Conservation (phyloP, 2,888 invertebrate genomes). For the Lepidochitona cinerea region DNA sequence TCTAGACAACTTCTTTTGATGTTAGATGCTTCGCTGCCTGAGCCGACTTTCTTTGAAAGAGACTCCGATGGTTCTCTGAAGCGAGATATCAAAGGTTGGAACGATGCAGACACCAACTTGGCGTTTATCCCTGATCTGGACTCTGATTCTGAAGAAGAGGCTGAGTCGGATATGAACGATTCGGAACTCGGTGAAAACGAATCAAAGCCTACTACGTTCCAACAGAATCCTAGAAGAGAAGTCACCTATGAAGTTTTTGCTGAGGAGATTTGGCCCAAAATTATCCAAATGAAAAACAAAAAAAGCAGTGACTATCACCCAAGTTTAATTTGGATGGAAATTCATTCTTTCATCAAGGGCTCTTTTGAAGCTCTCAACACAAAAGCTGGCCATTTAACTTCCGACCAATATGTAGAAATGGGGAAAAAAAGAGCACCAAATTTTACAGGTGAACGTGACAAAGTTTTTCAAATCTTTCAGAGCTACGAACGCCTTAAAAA, state of each 20-base stretch:
- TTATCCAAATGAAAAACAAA: constrained; percentile 33
- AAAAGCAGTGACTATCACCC: constrained; percentile 45
- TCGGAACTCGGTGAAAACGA: constrained; percentile 32
- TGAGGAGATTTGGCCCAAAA: constrained; percentile 51
- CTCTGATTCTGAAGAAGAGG: constrained; percentile 43
- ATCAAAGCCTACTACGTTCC: neutral
- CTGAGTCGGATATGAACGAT: constrained; percentile 22
- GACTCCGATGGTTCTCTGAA: constrained; percentile 51
- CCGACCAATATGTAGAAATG: constrained; percentile 43
- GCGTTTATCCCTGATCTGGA: constrained; percentile 36
- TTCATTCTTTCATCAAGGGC: constrained; percentile 61
- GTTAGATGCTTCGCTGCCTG: constrained; percentile 56
- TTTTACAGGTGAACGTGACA: constrained; percentile 45
- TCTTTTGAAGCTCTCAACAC: constrained; percentile 52
- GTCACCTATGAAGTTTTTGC: constrained; percentile 59
- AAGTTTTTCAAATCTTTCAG: constrained; percentile 42
- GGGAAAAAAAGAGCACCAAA: constrained; percentile 54
- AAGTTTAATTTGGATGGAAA: constrained; percentile 61
- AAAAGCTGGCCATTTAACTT: constrained; percentile 32
- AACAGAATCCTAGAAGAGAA: constrained; percentile 49
- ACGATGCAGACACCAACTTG: constrained; percentile 32
- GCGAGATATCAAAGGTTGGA: constrained; percentile 40
- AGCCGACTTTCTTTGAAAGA: constrained; percentile 52
- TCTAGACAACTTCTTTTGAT: constrained; percentile 55
- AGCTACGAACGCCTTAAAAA: constrained; percentile 42